These are phyloP conservation scores for Ophthalmolycus amberensis DNA, from an alignment of 2,113 vertebrate species.

Conservation along the genomic window DNA sequence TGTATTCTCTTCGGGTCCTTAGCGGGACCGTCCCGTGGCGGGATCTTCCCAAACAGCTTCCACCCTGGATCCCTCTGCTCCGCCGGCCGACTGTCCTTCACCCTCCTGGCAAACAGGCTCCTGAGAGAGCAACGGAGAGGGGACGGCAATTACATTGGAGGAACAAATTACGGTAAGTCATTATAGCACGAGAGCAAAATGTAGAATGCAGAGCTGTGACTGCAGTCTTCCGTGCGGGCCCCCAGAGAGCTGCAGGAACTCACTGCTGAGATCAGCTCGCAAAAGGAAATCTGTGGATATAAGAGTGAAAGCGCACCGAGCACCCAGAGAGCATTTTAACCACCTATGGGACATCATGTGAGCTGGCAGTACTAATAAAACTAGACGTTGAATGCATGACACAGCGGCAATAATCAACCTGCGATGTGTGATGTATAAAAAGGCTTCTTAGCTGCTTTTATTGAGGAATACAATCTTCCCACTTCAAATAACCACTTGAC, in stretches of 20 bases:
- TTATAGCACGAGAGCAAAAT: neutral
- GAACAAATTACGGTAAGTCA: neutral
- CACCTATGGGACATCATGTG: neutral
- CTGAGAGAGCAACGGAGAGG: constrained; percentile 71
- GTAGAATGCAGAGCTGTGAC: neutral
- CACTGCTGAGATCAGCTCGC: constrained; percentile 11
- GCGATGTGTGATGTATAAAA: neutral
- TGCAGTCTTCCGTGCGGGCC: neutral
- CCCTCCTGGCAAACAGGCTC: constrained; percentile 90
- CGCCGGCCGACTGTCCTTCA: constrained; percentile 83
- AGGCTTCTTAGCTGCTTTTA: neutral
- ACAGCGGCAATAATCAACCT: neutral
- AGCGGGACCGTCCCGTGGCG: constrained; percentile 82
- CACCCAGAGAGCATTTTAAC: neutral
- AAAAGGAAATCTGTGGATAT: neutral
- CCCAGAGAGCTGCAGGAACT: neutral
- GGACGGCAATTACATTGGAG: neutral
- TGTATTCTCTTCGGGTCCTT: constrained; percentile 86
- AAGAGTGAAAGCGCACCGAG: neutral
- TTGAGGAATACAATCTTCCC: neutral
- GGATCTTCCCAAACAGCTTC: constrained; percentile 92
- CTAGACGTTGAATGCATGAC: neutral
- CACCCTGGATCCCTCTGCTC: constrained; percentile 88
- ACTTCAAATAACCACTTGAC: neutral
- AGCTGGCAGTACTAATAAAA: neutral